Evolutionary conservation across 37 sponge, comb jelly and placozoan species (phyloP), one percentile per base, ranked within the genome.

Genomic region (Beroe forskalii): DNA sequence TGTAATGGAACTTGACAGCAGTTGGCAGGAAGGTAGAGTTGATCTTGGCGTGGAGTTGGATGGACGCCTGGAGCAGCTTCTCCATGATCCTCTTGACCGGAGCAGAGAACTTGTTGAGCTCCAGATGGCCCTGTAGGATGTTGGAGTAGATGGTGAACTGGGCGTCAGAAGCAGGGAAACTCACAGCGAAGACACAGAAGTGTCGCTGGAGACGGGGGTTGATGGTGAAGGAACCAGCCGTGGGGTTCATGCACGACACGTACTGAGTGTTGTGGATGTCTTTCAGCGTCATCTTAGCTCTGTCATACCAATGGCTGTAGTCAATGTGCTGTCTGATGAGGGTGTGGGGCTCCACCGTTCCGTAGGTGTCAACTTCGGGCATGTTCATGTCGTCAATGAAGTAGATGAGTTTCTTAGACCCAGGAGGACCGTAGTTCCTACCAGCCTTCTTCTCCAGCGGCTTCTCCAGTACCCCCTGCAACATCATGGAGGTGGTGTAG

Each of bases 381-480:
- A 98, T 98, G 91, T 98, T 98, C 95, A 98, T 95, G 86, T 98
- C 99, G 90, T 98, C 99, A 92, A 98, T 96, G 91, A 96, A 98
- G 92, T 98, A 98, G 62, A 98, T 93, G 22, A 98, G 93, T 38
- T 93, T 94, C 93, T 98, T 98, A 62, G 93, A 94, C 17, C 99
- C 99, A 61, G 99, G 99, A 17, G 99, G 99, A 40, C 99, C 99
- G 90, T 92, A 98, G 92, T 96, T 98, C 35, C 96, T 91, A 55
- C 97, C 97, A 33, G 99, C 99, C 76, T 98, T 98, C 94, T 98
- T 98, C 91, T 98, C 99, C 37, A 98, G 95, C 0, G 99, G 99
- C 61, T 95, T 98, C 94, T 98, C 99, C 95, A 98, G 94, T 62
- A 98, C 95, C 40, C 92, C 91, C 69, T 98, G 99, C 48, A 98